phyloP scores from a whole-genome alignment of 2,888 invertebrate species.

The Netelia melanura region DNA sequence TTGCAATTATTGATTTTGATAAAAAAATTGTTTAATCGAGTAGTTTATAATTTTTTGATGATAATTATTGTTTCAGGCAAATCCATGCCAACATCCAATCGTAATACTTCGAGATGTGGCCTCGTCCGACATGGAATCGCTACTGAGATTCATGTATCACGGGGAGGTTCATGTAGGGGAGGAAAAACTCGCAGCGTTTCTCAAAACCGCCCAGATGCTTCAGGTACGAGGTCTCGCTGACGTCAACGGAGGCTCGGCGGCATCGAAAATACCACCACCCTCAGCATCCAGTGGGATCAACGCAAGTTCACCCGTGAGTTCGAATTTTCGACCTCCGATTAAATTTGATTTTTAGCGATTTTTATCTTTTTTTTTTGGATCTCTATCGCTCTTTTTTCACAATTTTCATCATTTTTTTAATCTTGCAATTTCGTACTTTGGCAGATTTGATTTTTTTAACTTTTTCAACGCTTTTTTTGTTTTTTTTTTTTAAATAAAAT shows the following conservation, averaged over 20 bases:
- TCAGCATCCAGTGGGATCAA: slow-evolving; percentile 86
- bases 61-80: slow-evolving; percentile 86
- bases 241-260: slow-evolving; percentile 87
- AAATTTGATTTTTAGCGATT: too few species aligned
- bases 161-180: slow-evolving; percentile 96
- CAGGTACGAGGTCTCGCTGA: slow-evolving; percentile 95
- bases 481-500: too few species aligned
- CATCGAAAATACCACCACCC: slow-evolving; percentile 79
- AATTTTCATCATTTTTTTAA: not conserved
- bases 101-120: slow-evolving; percentile 94
- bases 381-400: slow-evolving; percentile 17
- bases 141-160: slow-evolving; percentile 96
- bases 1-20: too few species aligned
- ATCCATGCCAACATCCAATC: slow-evolving; percentile 96
- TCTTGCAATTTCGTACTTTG: too few species aligned
- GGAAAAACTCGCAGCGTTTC: slow-evolving; percentile 93
- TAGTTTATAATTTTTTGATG: not conserved
- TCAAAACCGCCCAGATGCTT: slow-evolving; percentile 94
- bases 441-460: too few species aligned
- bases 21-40: not conserved
- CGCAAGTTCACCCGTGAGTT: slow-evolving; percentile 90
- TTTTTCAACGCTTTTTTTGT: too few species aligned
- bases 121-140: slow-evolving; percentile 94
- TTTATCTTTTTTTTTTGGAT: not conserved
- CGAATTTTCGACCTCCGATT: not conserved